Evolutionary conservation across 2,888 invertebrate genomes (phyloP).

Genomic region (Nomada lathburiana): DNA sequence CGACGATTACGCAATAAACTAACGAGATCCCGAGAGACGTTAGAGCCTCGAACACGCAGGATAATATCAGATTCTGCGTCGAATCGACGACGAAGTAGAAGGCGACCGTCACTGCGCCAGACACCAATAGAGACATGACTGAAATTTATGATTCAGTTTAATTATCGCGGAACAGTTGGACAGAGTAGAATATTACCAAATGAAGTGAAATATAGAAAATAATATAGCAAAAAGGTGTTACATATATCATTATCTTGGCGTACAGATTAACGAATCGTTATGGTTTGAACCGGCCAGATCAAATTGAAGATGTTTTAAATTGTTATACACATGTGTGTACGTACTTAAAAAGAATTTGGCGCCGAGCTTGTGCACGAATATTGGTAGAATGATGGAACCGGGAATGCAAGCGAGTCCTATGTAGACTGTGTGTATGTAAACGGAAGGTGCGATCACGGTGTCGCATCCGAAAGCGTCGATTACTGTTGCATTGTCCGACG

Average conservation of each 20-base stretch:
- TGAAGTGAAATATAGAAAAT: neutral
- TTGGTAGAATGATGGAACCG: constrained; percentile 91
- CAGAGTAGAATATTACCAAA: neutral
- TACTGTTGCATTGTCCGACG: constrained; percentile 81
- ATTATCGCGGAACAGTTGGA: neutral
- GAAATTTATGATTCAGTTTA: constrained; percentile 67
- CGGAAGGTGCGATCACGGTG: constrained; percentile 88
- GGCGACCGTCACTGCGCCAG: constrained; percentile 90
- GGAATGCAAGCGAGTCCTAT: constrained; percentile 93
- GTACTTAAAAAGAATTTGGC: constrained; percentile 93
- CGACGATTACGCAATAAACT: constrained; percentile 92
- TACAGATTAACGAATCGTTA: neutral
- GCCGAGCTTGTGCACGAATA: constrained; percentile 92
- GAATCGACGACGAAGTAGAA: constrained; percentile 91
- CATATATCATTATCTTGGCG: too few species aligned
- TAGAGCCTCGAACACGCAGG: constrained; percentile 92
- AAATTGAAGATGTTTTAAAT: neutral
- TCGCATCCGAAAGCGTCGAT: constrained; percentile 87
- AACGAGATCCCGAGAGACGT: constrained; percentile 92
- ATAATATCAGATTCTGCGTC: constrained; percentile 89
- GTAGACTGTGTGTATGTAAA: constrained; percentile 91
- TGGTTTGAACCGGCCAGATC: neutral
- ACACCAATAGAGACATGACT: constrained; percentile 91
- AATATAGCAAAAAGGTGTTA: too few species aligned
- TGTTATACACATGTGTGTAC: constrained; percentile 71